phyloP scores from a whole-genome alignment of 2,113 vertebrate genomes.

The Leptocoma aspasia region DNA sequence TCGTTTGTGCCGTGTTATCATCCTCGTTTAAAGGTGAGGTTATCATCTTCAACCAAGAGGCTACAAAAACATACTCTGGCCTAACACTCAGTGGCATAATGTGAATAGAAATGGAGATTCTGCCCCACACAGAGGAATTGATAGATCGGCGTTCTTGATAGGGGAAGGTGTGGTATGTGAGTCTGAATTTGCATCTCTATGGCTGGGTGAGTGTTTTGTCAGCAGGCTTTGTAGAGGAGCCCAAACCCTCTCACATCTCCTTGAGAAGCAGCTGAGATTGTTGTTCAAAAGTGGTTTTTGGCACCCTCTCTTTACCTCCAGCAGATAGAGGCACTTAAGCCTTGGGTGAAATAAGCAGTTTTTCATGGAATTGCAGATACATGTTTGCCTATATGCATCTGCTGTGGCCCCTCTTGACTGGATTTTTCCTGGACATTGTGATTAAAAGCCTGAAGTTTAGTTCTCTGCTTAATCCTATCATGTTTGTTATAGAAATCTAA shows the following conservation, averaged over 20 bases:
- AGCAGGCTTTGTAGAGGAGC: background rate
- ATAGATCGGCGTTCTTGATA: background rate
- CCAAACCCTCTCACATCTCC: background rate
- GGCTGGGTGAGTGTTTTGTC: background rate
- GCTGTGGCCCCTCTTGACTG: background rate
- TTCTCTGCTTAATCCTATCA: background rate
- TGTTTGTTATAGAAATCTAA: background rate
- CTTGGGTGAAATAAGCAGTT: background rate
- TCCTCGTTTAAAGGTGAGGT: background rate
- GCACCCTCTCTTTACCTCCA: background rate
- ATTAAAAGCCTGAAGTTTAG: background rate
- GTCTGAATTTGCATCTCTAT: background rate
- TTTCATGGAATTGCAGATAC: background rate
- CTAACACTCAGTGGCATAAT: background rate
- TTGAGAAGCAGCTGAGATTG: background rate
- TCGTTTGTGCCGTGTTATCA: background rate
- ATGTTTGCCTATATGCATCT: fast-evolving
- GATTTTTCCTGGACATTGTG: background rate
- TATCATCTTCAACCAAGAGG: background rate
- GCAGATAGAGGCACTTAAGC: background rate
- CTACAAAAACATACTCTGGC: background rate
- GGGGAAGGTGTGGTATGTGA: background rate
- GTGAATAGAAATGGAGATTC: background rate
- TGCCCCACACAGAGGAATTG: background rate
- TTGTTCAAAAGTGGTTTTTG: background rate